Conservation (phyloP, 1,140 invertebrate genomes). For the Orius insidiosus region DNA sequence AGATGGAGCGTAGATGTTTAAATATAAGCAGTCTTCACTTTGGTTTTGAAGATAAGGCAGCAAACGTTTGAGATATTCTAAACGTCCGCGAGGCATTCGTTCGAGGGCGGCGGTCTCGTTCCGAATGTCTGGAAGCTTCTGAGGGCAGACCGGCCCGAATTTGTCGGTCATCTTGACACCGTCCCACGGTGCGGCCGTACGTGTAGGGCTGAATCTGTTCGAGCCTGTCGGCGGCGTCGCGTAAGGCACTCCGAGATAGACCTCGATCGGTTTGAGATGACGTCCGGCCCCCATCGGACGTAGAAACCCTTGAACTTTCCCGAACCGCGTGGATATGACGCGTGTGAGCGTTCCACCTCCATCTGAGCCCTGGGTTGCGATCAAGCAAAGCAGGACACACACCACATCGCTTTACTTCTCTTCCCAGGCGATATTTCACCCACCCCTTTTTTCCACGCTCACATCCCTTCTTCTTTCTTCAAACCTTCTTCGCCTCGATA, state of each 20-base stretch:
- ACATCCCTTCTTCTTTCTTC: conserved; percentile 4
- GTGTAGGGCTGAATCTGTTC: conserved; percentile 70
- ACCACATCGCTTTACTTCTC: conserved; percentile 3
- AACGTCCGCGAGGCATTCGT: conserved; percentile 73
- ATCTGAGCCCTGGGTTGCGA: background rate
- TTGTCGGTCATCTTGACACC: conserved; percentile 61
- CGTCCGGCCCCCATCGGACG: conserved; percentile 54
- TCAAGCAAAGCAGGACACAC: conserved; percentile 6
- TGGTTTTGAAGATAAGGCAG: conserved; percentile 73
- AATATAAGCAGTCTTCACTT: conserved; percentile 89
- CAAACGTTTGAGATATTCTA: conserved; percentile 69
- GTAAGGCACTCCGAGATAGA: conserved; percentile 88
- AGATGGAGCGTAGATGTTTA: conserved; percentile 88
- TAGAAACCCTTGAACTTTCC: conserved; percentile 59
- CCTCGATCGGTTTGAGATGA: conserved; percentile 55
- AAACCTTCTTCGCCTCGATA: background rate
- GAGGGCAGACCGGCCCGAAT: conserved; percentile 77
- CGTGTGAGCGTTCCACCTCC: conserved; percentile 29
- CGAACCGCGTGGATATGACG: conserved; percentile 62
- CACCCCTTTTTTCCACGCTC: conserved; percentile 4
- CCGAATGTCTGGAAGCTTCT: conserved; percentile 63
- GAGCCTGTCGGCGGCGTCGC: conserved; percentile 77
- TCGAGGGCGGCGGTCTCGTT: conserved; percentile 66
- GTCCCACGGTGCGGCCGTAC: conserved; percentile 76
- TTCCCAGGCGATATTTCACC: background rate